phyloP scores from a whole-genome alignment of 2,797 vertebrate genomes.

The Emys orbicularis region DNA sequence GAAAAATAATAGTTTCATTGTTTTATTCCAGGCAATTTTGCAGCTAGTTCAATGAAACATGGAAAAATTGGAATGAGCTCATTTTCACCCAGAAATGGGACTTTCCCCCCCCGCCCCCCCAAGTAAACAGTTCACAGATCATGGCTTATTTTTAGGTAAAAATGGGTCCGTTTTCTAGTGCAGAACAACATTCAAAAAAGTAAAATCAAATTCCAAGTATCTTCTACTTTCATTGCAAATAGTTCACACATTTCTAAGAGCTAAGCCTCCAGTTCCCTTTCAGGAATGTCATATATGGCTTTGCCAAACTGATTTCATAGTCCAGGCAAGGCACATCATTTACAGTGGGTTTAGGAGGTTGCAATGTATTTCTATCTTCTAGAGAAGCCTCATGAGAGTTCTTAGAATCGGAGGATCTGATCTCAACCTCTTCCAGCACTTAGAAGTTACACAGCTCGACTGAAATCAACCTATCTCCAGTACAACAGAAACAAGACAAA shows the following conservation, averaged over 20 bases:
- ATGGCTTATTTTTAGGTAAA: background rate
- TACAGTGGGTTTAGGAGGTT: background rate
- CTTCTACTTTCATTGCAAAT: background rate
- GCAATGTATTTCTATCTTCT: background rate
- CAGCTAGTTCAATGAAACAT: background rate
- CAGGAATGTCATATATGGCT: constrained; percentile 1
- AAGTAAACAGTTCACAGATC: background rate
- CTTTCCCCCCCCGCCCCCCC: background rate
- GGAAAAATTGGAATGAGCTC: background rate
- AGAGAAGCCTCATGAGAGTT: background rate
- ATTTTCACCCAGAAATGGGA: background rate
- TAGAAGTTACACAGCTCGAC: background rate
- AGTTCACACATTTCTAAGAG: background rate
- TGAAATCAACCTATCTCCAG: background rate
- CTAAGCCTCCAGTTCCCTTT: background rate
- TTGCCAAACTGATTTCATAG: background rate
- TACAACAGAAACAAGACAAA: background rate
- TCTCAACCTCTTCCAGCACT: background rate
- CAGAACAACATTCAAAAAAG: background rate
- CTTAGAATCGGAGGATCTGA: background rate
- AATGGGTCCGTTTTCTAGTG: rapidly evolving
- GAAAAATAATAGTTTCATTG: background rate
- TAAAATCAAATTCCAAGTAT: background rate
- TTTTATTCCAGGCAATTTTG: background rate
- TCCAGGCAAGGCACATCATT: background rate